phyloP scores from a whole-genome alignment of 2,113 vertebrate genomes.

The Gobio gobio region DNA sequence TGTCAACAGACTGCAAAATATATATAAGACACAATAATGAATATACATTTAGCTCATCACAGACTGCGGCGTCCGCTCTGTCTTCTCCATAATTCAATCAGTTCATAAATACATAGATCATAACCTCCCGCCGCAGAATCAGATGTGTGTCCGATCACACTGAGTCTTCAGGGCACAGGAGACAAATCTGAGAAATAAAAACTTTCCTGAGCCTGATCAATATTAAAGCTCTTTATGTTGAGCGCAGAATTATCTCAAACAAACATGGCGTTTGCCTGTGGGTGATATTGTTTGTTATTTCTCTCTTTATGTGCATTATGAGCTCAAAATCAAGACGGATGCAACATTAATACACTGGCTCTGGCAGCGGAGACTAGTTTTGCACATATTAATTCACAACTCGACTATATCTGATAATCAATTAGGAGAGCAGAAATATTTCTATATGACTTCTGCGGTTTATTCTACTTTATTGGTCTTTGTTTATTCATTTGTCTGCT shows the following conservation, averaged over 20 bases:
- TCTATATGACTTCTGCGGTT: slow-evolving; percentile 37
- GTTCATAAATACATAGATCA: slow-evolving; percentile 50
- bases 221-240: slow-evolving; percentile 42
- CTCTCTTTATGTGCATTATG: slow-evolving; percentile 40
- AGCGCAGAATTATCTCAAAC: background rate
- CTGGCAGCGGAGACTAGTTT: slow-evolving; percentile 37
- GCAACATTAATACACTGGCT: slow-evolving; percentile 42
- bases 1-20: slow-evolving; percentile 63
- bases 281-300: background rate
- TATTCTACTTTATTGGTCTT: slow-evolving; percentile 43
- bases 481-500: slow-evolving; percentile 52
- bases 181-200: slow-evolving; percentile 50
- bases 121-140: background rate
- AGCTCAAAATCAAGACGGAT: slow-evolving; percentile 40
- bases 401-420: slow-evolving; percentile 61
- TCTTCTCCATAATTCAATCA: slow-evolving; percentile 55
- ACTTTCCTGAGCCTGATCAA: slow-evolving; percentile 20
- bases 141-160: background rate
- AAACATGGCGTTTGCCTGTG: background rate
- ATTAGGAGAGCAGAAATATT: slow-evolving; percentile 47
- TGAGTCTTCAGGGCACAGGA: slow-evolving; percentile 35
- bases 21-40: slow-evolving; percentile 61
- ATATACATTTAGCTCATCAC: slow-evolving; percentile 63
- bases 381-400: slow-evolving; percentile 60
- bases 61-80: slow-evolving; percentile 39